Evolutionary conservation across 2,797 vertebrate species (phyloP), one percentile per base, ranked within the genome.

Genomic region (Staurois parvus): DNA sequence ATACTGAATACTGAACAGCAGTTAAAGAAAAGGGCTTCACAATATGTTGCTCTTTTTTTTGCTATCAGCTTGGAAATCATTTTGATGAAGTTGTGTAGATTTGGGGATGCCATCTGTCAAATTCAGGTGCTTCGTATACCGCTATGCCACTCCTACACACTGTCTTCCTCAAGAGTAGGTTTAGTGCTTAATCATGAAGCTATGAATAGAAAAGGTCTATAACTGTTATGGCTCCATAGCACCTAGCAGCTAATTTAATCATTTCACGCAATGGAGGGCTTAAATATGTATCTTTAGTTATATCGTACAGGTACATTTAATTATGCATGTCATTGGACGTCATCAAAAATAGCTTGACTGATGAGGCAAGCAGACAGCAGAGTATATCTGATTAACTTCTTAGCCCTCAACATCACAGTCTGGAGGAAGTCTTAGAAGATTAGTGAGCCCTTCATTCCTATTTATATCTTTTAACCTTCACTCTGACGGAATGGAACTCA

Each of bases 391-490:
- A 79, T 83, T 83, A 87, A 79, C 40, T 84, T 87, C 85, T 91
- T 90, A 91, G 88, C 79, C 81, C 79, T 88, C 62, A 90, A 87
- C 77, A 56, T 88, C 76, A 67, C 10, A 87, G 87, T 82, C 80
- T 72, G 89, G 74, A 3, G 72, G 89, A 92, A 91, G 89, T 88
- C 89, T 91, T 92, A 91, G 77, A 84, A 88, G 91, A 90, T 92
- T 92, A 92, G 75, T 87, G 90, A 90, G 89, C 89, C 84, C 89
- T 88, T 90, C 90, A 88, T 87, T 89, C 77, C 29, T 72, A 73
- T 73, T 81, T 88, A 85, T 88, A 87, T 24, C 64, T 81, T 64
- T 79, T 88, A 84, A 90, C 90, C 90, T 76, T 59, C 2, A 29
- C 26, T 13, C 2, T 72, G 81, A 90, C 90, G 89, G 83, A 73